Base-by-base conservation (phyloP, 2,113 vertebrate species). In the Lipotes vexillifer region DNA sequence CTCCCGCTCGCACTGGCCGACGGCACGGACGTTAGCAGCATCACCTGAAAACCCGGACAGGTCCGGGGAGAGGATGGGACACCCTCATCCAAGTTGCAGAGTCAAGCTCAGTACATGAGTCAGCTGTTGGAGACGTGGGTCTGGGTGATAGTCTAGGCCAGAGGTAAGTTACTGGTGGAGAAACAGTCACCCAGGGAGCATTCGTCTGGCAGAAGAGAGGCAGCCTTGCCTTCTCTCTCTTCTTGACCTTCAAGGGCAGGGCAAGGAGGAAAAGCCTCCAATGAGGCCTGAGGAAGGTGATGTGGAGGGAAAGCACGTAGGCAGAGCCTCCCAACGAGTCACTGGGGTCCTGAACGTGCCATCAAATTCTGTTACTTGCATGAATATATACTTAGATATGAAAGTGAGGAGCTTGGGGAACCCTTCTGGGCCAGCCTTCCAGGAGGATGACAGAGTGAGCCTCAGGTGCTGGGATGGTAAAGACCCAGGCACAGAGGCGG, bases 221-320 rank as follows among this genome's bases (percentile, higher is more conserved):
- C 0, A 0, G 6, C 27, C 59, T 41, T 6, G 25, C 21, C n/a
- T 33, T 7, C 1, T 20, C 18, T 61, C 68, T 18, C 3, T 41
- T 49, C 68, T 33, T 4, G 11, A 33, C 23, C 18, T 29, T 74
- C 11, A 66, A 41, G 57, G 36, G 9, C 7, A 77, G 20, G 27
- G 20, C 33, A 11, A 38, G n/a, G 69, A 41, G 36, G 44, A 44
- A 41, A 17, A 8, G 21, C 13, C 4, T 4, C 3, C 65, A 33
- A 18, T 10, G 13, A 21, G 71, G 27, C 11, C 63, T 10, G 25
- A 46, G 21, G 15, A 44, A 46, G 52, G 25, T n/a, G 23, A 29
- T 13, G 8, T 12, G 15, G 8, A 13, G n/a, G 31, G 59, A 13
- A 27, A 41, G 59, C 46, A 38, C 6, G 10, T 18, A 0, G 20